Evolutionary conservation across 2,888 invertebrate species (phyloP), one percentile per base, ranked within the genome.

Genomic region (Amblyjoppa proteus): DNA sequence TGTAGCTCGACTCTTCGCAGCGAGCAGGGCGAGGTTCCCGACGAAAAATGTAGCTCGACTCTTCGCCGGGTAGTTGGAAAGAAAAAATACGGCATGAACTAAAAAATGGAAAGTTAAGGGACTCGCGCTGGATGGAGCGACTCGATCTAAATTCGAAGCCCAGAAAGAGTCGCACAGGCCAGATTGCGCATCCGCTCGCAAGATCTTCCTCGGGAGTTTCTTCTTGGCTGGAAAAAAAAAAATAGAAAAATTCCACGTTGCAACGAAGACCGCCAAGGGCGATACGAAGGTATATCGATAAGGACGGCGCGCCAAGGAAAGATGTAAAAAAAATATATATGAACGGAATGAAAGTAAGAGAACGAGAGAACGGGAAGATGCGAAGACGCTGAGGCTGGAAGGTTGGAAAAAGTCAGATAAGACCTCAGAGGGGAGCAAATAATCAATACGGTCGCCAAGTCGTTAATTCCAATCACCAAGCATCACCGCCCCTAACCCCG

Each of bases 371-470:
- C 70, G 81, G 75, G 82, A 75, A 81, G 82, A 56, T 49, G 84
- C 69, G 69, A 84, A 81, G 79, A 86, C 53, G 66, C 69, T 82
- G 49, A 58, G 58, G 70, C 51, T 68, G 58, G 82, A 82, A 82
- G 87, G 82, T 87, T 88, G 81, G 83, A 86, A 88, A 85, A 85
- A 85, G 82, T 85, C 79, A 71, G 85, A 85, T 85, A 82, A 85
- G 82, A 79, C 85, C 82, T 76, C 45, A 82, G 80, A 84, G 87
- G 89, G 86, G 88, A 80, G 88, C 87, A 89, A 91, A 92, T 92
- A 92, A 92, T 92, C 92, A 92, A 92, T 92, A 92, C 91, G 89
- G 91, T 92, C 90, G 91, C 89, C 92, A 89, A 91, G 91, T 92
- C 91, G 91, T 92, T 92, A 92, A 92, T 92, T 91, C 91, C 91